Evolutionary conservation across 2,888 invertebrate genomes (phyloP), one percentile per base, ranked within the genome.

Genomic region (Eupithecia exiguata): DNA sequence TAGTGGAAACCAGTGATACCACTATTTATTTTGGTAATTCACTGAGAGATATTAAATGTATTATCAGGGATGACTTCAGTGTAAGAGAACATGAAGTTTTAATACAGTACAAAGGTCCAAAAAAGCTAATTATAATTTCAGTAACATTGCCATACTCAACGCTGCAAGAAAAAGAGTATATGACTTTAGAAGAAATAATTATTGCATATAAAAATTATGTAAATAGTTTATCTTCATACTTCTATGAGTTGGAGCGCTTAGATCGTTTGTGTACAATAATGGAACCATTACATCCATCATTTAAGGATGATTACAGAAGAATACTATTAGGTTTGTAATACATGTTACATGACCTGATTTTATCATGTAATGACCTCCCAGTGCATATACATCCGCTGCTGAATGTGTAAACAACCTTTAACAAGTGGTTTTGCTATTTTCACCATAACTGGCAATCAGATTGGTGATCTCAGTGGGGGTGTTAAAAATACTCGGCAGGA

Each of bases 241-340:
- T 94, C 75, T 77, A 83, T 79, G 90, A 92, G 80, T 84, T 94
- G 69, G 92, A 92, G 70, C 80, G 79, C 58, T 89, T 94, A 73
- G 91, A 92, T 79, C 77, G 80, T 25, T 81, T 79, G 72, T 94
- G 92, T 81, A 86, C 84, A 18, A 83, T 94, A 4, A 86, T 91
- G 86, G 94, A 94, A 76, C 94, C 94, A 3, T 62, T 84, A 16
- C 83, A 87, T 68, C 87, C 88, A 70, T 84, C 91, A 61, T 92
- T 88, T 71, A 92, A 90, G 82, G 91, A 93, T 81, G 87, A 91
- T 70, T 93, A 86, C 76, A 88, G 94, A 79, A 90, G 87, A 85
- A 90, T 94, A 79, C 77, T 86, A 53, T 77, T 94, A 71, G 93
- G 94, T 94, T 79, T 78, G 81, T 65, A 21, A 21, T 65, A 40